A percentile compares a stretch with the other conserved stretches of the same genome.
Conservation (phyloP, 2,113 vertebrate species). For the Chloebia gouldiae region DNA sequence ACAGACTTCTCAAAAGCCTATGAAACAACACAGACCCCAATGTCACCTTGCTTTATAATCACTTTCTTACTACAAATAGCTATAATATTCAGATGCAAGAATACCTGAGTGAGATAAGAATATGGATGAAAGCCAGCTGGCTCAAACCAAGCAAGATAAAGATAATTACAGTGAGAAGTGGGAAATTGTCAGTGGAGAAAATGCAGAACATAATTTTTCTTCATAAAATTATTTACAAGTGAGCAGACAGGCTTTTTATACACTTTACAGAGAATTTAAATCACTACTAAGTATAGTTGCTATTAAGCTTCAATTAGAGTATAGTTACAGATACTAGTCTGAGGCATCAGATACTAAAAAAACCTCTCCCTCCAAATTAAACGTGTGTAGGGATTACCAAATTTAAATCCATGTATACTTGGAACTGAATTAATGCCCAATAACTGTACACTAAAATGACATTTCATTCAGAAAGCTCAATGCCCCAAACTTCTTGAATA, state of each 20-base stretch:
- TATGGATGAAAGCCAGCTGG: not conserved
- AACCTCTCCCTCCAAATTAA: not conserved
- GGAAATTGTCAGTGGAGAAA: not conserved
- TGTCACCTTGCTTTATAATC: not conserved
- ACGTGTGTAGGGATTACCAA: not conserved
- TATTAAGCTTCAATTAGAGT: not conserved
- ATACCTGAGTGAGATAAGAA: not conserved
- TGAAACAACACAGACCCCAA: not conserved
- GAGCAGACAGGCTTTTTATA: not conserved
- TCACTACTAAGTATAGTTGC: not conserved
- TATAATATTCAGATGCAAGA: not conserved
- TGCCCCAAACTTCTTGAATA: not conserved
- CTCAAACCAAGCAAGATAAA: not conserved
- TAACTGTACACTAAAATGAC: not conserved
- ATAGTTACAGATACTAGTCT: not conserved
- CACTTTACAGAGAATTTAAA: not conserved
- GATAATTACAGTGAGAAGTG: not conserved
- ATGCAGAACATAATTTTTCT: not conserved
- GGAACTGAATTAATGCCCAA: not conserved
- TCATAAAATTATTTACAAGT: not conserved
- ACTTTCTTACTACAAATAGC: not conserved
- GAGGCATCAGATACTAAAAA: not conserved
- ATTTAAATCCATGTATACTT: not conserved
- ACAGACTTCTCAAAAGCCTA: not conserved
- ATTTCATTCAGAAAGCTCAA: not conserved